These are phyloP conservation scores for Pelusios castaneus DNA, from an alignment of 2,113 vertebrate species.

Conservation along the genomic window DNA sequence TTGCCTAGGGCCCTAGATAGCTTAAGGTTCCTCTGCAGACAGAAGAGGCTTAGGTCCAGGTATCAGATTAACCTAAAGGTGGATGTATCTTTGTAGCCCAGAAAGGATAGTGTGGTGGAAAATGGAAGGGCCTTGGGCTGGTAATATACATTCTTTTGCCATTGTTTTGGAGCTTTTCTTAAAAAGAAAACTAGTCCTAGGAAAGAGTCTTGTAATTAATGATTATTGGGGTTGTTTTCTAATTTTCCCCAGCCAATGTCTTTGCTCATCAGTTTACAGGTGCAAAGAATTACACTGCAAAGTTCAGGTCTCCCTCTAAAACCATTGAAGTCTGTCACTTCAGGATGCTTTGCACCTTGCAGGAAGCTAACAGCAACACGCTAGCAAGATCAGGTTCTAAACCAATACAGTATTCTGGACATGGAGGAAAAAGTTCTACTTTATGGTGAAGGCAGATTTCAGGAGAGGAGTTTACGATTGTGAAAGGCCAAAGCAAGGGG, in stretches of 20 bases:
- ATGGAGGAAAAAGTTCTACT: neutral
- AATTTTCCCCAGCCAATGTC: neutral
- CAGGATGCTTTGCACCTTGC: neutral
- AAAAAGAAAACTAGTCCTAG: conserved; percentile 28
- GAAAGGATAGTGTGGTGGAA: conserved; percentile 60
- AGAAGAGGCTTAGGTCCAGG: neutral
- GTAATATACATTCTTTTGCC: conserved; percentile 42
- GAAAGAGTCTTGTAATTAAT: neutral
- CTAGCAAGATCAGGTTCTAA: neutral
- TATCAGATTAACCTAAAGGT: conserved; percentile 1
- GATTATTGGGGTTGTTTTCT: conserved; percentile 29
- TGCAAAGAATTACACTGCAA: neutral
- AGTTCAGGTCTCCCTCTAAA: neutral
- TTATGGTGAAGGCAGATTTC: neutral
- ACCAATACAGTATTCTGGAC: neutral
- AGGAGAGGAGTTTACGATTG: neutral
- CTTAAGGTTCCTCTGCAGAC: too few species aligned
- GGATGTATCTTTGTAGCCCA: neutral
- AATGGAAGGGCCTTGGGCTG: conserved; percentile 55
- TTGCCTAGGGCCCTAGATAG: too few species aligned
- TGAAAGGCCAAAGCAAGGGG: too few species aligned
- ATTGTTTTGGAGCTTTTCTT: conserved; percentile 28
- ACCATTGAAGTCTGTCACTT: neutral
- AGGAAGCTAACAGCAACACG: neutral
- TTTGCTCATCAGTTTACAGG: neutral